A percentile compares a stretch with the other conserved stretches of the same genome.
Conservation (phyloP, 2,113 vertebrate genomes). For the Mustela nigripes region DNA sequence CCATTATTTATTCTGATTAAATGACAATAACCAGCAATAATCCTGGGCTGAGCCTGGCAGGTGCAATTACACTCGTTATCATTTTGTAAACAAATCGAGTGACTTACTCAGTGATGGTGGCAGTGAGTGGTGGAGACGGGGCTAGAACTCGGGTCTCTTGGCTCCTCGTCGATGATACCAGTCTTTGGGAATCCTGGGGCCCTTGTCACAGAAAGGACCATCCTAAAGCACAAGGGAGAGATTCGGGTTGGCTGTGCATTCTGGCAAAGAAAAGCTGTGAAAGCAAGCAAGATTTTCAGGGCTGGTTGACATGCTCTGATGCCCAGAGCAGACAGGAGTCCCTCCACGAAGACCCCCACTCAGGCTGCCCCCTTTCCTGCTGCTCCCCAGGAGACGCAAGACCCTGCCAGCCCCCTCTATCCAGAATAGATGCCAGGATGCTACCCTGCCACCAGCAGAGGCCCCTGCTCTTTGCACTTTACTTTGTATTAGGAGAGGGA, state of each 20-base stretch:
- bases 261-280: neutral
- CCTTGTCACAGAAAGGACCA: neutral
- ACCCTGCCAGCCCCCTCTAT: too few species aligned
- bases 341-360: rapidly evolving
- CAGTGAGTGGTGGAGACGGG: neutral
- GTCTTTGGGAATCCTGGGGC: neutral
- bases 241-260: neutral
- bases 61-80: neutral
- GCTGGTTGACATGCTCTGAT: neutral
- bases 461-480: neutral
- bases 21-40: neutral
- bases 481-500: neutral
- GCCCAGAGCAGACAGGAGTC: neutral
- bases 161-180: neutral
- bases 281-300: neutral
- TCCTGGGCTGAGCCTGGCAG: neutral
- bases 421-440: neutral
- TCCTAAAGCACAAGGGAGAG: neutral
- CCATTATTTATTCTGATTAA: neutral
- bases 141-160: neutral
- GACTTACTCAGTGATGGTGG: neutral
- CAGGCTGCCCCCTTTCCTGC: too few species aligned
- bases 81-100: neutral
- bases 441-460: neutral
- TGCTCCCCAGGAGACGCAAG: neutral